Percentiles rank a stretch among this genome's conserved stretches.
Conservation (phyloP, 2,113 vertebrate genomes). For the Tauraco erythrolophus region DNA sequence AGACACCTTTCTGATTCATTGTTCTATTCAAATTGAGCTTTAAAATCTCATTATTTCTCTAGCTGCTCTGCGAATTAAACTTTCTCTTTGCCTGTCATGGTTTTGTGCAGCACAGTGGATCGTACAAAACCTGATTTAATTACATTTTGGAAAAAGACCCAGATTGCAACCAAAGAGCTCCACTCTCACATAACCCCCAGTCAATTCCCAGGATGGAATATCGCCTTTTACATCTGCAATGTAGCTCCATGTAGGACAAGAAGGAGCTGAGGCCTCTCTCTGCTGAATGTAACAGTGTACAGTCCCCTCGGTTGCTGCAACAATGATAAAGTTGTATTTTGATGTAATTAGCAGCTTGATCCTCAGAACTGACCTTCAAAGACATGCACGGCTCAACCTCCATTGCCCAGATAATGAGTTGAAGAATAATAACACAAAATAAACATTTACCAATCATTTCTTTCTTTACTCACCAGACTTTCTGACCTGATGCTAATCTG, state of each 20-base stretch:
- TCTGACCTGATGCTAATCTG: not conserved
- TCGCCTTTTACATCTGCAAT: not conserved
- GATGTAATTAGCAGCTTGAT: not conserved
- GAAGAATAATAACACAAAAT: not conserved
- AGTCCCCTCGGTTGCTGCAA: not conserved
- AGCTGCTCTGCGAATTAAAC: not conserved
- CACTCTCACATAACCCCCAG: not conserved
- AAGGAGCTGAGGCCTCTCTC: not conserved
- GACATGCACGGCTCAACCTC: not conserved
- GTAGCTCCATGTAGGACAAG: not conserved
- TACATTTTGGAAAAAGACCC: not conserved
- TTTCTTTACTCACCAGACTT: not conserved
- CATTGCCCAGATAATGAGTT: not conserved
- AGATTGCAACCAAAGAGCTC: not conserved
- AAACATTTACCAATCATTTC: not conserved
- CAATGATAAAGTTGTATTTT: not conserved
- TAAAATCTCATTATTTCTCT: slow-evolving; percentile 38
- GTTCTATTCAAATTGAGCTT: slow-evolving; percentile 39
- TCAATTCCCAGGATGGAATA: not conserved
- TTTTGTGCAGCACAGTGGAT: not conserved
- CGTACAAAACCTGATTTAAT: slow-evolving; percentile 18
- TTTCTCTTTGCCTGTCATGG: not conserved
- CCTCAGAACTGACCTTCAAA: not conserved
- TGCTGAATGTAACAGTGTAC: not conserved
- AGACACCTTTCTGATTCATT: slow-evolving; percentile 18